Conservation (phyloP, 2,113 vertebrate species). For the Eublepharis macularius region DNA sequence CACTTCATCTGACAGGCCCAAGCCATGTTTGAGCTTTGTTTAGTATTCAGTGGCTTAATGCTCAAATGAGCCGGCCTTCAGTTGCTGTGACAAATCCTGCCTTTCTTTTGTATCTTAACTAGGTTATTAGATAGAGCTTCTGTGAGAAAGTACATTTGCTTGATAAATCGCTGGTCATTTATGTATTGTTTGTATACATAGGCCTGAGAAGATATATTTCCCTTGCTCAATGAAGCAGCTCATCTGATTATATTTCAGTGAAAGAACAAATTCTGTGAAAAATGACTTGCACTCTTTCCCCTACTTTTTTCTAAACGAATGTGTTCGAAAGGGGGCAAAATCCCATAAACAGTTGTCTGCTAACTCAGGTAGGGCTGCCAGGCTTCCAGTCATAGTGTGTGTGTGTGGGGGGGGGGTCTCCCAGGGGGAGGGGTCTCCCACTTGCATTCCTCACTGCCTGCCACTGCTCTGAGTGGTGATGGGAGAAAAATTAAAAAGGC, state of each 20-base stretch:
- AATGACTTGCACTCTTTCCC: neutral
- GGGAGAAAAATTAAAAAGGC: no score
- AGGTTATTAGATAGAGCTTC: conserved; percentile 8
- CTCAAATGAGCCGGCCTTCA: neutral
- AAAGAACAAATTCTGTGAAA: neutral
- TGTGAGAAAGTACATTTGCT: conserved; percentile 20
- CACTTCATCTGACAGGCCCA: conserved; percentile 24
- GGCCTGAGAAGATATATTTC: conserved; percentile 4
- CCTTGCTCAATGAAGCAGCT: neutral
- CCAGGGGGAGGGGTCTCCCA: no score
- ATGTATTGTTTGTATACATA: neutral
- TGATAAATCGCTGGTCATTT: conserved; percentile 8
- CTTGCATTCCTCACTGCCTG: no score
- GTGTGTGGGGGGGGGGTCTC: no score
- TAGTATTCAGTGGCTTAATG: conserved; percentile 26
- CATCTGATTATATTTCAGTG: neutral
- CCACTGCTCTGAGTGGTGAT: no score
- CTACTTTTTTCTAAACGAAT: neutral
- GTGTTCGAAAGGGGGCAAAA: no score
- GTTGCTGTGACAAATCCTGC: conserved; percentile 33
- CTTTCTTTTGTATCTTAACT: conserved; percentile 1
- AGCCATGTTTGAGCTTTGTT: conserved; percentile 34
- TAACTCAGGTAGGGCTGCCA: no score
- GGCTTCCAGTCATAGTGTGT: no score
- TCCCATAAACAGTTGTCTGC: no score